A percentile compares a stretch with the other conserved stretches of the same genome.
Conservation (phyloP, 2,113 vertebrate genomes). For the Pluvianellus socialis region DNA sequence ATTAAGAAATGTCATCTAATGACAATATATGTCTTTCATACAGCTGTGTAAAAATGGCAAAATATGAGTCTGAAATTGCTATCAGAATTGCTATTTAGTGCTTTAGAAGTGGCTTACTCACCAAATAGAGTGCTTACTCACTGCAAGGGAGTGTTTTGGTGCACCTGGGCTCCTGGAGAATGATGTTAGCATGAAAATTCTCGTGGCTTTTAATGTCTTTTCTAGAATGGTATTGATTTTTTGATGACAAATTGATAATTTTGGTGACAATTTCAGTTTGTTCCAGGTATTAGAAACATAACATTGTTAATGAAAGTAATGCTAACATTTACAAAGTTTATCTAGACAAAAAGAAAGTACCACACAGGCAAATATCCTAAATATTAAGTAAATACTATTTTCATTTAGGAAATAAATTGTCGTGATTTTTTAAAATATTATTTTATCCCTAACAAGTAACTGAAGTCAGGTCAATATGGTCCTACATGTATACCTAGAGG, state of each 20-base stretch:
- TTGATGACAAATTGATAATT: neutral
- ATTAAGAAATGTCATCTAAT: neutral
- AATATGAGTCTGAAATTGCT: neutral
- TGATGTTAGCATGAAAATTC: neutral
- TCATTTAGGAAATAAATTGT: neutral
- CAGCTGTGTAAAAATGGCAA: neutral
- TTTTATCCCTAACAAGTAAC: neutral
- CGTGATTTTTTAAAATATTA: neutral
- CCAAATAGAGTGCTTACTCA: slow-evolving; percentile 7
- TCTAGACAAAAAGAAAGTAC: neutral
- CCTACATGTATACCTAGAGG: neutral
- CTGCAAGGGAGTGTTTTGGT: neutral
- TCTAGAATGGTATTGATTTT: neutral
- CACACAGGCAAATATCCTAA: neutral
- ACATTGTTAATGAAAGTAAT: neutral
- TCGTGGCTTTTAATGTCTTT: neutral
- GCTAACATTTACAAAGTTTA: neutral
- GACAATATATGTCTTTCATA: neutral
- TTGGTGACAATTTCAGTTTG: neutral
- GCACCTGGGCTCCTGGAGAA: neutral
- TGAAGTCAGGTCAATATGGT: neutral
- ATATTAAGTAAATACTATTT: neutral
- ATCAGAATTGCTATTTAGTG: neutral
- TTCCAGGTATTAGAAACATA: neutral
- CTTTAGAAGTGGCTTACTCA: neutral